Conservation (phyloP, 2,888 invertebrate genomes). For the Criorhina ranunculi region DNA sequence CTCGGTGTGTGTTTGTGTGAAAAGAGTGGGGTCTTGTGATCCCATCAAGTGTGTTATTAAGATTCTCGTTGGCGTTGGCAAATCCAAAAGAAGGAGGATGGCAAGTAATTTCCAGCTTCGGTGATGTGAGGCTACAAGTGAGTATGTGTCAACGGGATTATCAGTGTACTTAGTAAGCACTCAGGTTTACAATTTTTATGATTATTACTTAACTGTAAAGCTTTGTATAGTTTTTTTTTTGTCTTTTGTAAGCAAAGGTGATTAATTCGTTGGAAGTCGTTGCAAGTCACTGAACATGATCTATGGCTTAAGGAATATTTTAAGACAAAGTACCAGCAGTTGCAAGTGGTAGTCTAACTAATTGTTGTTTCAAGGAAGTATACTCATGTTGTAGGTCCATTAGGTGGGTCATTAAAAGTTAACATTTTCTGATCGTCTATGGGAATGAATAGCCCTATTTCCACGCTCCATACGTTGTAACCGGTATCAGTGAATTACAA, state of each 20-base stretch:
- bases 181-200: background rate
- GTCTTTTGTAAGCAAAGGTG: constrained; percentile 8
- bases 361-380: too few species aligned
- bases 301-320: background rate
- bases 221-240: constrained; percentile 21
- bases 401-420: too few species aligned
- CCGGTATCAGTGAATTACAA: too few species aligned
- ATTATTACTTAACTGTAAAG: constrained; percentile 16
- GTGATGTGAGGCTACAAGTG: constrained; percentile 35
- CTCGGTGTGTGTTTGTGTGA: constrained; percentile 4
- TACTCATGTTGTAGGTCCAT: too few species aligned
- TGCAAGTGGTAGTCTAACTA: too few species aligned
- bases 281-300: constrained; percentile 7
- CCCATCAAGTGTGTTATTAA: constrained; percentile 63
- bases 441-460: too few species aligned
- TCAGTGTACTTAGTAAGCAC: constrained; percentile 33
- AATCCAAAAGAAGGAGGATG: constrained; percentile 32
- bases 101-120: constrained; percentile 14
- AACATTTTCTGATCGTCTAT: too few species aligned
- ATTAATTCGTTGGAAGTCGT: constrained; percentile 42
- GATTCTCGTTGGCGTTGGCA: constrained; percentile 35
- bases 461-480: too few species aligned
- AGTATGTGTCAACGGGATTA: constrained; percentile 68
- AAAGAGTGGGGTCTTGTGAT: constrained; percentile 40
- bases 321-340: background rate